Conservation (phyloP, 2,888 invertebrate genomes). For the Schizaphis graminum region DNA sequence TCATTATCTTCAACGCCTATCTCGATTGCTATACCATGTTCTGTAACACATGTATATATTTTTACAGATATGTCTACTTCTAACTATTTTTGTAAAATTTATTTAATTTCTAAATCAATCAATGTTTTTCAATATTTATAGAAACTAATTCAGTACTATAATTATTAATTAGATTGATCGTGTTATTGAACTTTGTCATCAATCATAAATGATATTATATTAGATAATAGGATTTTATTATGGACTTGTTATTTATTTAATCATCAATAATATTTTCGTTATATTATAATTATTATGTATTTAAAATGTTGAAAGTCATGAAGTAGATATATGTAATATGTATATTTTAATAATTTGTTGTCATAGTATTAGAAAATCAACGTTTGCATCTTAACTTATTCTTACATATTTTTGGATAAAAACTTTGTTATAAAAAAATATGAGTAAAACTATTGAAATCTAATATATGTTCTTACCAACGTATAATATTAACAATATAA, state of each 20-base stretch:
- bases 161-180: neutral
- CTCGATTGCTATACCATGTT: neutral
- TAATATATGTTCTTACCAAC: neutral
- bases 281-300: neutral
- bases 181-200: neutral
- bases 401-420: neutral
- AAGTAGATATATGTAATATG: neutral
- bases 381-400: neutral
- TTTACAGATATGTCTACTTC: neutral
- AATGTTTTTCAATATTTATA: neutral
- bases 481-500: neutral
- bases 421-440: neutral
- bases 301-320: neutral
- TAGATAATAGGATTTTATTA: neutral
- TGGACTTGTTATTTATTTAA: neutral
- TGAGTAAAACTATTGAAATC: neutral
- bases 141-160: neutral
- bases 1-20: slow-evolving; percentile 4
- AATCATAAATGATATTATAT: neutral
- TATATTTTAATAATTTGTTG: no score
- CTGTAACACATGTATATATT: neutral
- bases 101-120: neutral
- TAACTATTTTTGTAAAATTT: neutral
- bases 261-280: neutral
- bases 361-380: neutral